Conservation (phyloP, 2,797 vertebrate genomes). For the Coccyzus lansbergi region DNA sequence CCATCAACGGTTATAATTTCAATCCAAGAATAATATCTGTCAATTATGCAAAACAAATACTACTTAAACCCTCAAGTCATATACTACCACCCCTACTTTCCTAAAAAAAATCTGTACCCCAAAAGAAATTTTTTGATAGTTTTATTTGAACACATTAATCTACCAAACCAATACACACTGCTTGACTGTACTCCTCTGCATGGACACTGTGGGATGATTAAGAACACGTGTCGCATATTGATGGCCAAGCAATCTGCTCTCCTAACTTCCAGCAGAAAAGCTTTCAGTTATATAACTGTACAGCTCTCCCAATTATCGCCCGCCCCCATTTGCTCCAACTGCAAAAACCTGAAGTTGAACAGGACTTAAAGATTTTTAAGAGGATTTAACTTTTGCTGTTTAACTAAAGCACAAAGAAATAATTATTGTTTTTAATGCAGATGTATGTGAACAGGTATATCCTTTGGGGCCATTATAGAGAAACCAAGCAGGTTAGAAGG, state of each 20-base stretch:
- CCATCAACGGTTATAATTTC: neutral
- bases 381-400: neutral
- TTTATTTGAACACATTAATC: slow-evolving; percentile 27
- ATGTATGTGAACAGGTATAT: neutral
- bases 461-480: neutral
- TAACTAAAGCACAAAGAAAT: neutral
- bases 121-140: neutral
- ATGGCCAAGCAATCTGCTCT: slow-evolving; percentile 62
- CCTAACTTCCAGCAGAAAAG: slow-evolving; percentile 36
- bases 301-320: slow-evolving; percentile 57
- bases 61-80: neutral
- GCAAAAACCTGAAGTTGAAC: slow-evolving; percentile 31
- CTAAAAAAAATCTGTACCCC: neutral
- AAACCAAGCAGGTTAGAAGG: neutral
- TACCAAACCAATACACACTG: neutral
- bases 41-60: slow-evolving; percentile 28
- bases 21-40: neutral
- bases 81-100: neutral
- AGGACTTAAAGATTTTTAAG: neutral
- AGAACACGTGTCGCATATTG: slow-evolving; percentile 13
- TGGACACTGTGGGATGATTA: slow-evolving; percentile 60
- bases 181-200: slow-evolving; percentile 53
- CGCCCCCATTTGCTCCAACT: slow-evolving; percentile 61
- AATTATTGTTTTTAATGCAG: neutral
- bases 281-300: slow-evolving; percentile 54